Conservation (phyloP, 2,113 vertebrate species). For the Trinectes maculatus region DNA sequence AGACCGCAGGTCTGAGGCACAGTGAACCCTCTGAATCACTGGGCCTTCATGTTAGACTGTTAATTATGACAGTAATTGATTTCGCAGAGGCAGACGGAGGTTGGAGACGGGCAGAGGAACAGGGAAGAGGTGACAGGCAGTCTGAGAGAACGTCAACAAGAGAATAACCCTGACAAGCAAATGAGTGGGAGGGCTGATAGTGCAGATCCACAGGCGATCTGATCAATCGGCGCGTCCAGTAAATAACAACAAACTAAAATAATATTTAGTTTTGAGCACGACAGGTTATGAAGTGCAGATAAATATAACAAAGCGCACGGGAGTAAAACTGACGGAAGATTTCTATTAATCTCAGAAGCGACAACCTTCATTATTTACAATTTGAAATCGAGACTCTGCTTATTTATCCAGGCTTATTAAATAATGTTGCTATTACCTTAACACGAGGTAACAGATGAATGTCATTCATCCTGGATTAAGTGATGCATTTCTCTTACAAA, state of each 20-base stretch:
- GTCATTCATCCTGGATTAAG: too few relatives aligned
- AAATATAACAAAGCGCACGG: slow-evolving; percentile 3
- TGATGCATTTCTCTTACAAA: too few relatives aligned
- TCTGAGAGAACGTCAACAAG: slow-evolving; percentile 10
- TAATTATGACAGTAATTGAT: slow-evolving; percentile 43
- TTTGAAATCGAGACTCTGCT: background rate
- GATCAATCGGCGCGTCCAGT: slow-evolving; percentile 17
- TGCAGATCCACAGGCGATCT: slow-evolving; percentile 15
- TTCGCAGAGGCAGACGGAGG: slow-evolving; percentile 9
- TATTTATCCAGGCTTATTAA: background rate
- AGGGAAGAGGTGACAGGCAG: slow-evolving; percentile 18
- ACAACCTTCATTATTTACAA: background rate
- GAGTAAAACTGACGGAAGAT: background rate
- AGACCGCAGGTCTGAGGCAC: too few relatives aligned
- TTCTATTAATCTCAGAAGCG: background rate
- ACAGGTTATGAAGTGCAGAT: slow-evolving; percentile 13
- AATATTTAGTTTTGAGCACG: slow-evolving; percentile 12
- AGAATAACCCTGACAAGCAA: background rate
- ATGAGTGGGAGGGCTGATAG: slow-evolving; percentile 9
- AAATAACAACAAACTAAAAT: slow-evolving; percentile 21
- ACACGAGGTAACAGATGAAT: background rate
- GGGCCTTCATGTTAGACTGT: slow-evolving; percentile 28
- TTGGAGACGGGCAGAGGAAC: slow-evolving; percentile 2
- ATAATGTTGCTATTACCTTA: background rate
- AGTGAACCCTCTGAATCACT: slow-evolving; percentile 24